Conservation (phyloP, 2,113 vertebrate species). For the Trichechus manatus region DNA sequence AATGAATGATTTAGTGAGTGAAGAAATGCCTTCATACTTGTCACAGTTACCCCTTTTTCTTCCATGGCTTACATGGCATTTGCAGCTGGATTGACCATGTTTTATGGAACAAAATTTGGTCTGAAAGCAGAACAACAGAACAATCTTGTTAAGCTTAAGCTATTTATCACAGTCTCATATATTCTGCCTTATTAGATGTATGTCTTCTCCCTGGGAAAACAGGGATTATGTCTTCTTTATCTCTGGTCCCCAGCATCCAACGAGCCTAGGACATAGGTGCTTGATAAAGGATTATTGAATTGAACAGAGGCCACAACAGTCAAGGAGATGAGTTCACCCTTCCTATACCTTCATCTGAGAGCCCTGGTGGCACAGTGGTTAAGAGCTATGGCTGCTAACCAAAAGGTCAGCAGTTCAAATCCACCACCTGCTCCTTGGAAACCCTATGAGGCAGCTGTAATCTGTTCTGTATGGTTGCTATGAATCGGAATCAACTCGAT, state of each 20-base stretch:
- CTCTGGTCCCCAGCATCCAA: background rate
- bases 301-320: background rate
- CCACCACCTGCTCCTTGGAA: too few species aligned
- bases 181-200: background rate
- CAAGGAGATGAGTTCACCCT: background rate
- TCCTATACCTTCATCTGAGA: background rate
- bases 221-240: background rate
- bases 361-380: too few species aligned
- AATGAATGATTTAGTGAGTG: background rate
- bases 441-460: too few species aligned
- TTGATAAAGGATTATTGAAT: background rate
- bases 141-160: background rate
- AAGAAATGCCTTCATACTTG: constrained; percentile 34
- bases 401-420: too few species aligned
- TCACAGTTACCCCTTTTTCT: background rate
- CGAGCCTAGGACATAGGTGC: background rate
- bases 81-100: background rate
- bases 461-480: too few species aligned
- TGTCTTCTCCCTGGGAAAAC: background rate
- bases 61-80: background rate
- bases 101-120: background rate
- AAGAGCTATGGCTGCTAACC: too few species aligned
- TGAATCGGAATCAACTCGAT: too few species aligned
- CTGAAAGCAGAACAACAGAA: background rate
- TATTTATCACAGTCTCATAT: background rate